Percentiles rank a stretch among this genome's conserved stretches.
Conservation (phyloP, 2,797 vertebrate genomes). For the Macropus fuliginosus region DNA sequence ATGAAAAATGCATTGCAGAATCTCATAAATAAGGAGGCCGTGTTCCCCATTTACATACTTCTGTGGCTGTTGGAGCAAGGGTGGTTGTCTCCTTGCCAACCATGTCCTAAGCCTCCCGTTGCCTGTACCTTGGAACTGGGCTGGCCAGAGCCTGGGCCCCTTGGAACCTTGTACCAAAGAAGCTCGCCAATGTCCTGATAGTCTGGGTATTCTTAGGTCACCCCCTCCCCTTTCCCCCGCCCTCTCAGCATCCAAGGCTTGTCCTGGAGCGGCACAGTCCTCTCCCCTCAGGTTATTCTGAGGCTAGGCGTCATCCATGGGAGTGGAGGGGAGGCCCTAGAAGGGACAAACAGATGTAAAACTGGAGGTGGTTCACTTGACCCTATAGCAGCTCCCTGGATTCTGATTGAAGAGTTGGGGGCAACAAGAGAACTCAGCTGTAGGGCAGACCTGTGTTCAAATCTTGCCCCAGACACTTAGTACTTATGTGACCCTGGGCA, state of each 20-base stretch:
- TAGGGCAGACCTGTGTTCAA: not conserved
- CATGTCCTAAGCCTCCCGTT: slow-evolving; percentile 74
- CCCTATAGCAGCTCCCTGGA: not conserved
- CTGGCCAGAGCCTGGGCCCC: slow-evolving; percentile 42
- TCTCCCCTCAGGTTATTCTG: not conserved
- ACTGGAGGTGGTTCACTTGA: not conserved
- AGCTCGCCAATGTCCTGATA: not conserved
- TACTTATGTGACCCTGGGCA: not conserved
- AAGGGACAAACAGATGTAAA: not conserved
- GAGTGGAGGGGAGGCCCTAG: not conserved
- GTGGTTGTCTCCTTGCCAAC: slow-evolving; percentile 66
- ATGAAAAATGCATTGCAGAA: slow-evolving; percentile 76
- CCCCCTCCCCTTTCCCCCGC: not conserved
- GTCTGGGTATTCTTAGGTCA: slow-evolving; percentile 38
- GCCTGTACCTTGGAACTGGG: slow-evolving; percentile 1
- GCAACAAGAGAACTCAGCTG: not conserved
- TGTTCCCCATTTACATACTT: slow-evolving; percentile 80
- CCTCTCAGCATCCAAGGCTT: not conserved
- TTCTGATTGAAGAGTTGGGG: not conserved
- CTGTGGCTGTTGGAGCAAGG: slow-evolving; percentile 77
- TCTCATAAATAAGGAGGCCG: slow-evolving; percentile 77
- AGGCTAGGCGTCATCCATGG: not conserved
- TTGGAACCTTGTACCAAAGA: slow-evolving; percentile 16
- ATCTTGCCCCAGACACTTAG: not conserved
- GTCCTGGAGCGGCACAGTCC: not conserved